Base-by-base conservation (phyloP, 2,797 vertebrate species). In the Etheostoma nigrum region DNA sequence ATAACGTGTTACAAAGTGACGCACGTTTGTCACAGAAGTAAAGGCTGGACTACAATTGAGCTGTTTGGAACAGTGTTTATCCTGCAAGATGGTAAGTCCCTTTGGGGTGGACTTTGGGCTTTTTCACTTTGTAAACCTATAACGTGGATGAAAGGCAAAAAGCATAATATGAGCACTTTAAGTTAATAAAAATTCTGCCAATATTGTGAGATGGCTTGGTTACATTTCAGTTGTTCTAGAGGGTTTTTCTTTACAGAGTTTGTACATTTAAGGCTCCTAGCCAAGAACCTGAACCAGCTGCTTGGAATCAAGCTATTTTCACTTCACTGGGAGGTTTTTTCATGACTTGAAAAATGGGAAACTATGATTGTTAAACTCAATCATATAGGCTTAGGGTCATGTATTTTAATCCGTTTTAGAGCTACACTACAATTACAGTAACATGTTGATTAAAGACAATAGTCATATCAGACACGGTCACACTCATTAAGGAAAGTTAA, bases 301-400 rank as follows among this genome's bases (percentile, higher is more conserved):
- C 61, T 33, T 64, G 16, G 59, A 65, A 68, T 78, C 52, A 36
- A 69, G 72, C 51, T 72, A 36, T 76, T 78, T 69, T 68, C 74
- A 80, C 51, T 47, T 49, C 63, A 66, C 74, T 23, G 58, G 21
- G n/a, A 65, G 40, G 12, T 15, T 15, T 68, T 68, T 72, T 23
- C 72, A 75, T 30, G 49, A 21, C 42, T 21, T 58, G 61, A 40
- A 6, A 36, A 0, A 36, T 11, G 23, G 59, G 8, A 58, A 60
- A 63, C 45, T 1, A 18, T 23, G 27, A 15, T 11, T 14, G 16
- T 36, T 42, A 44, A 23, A 11, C 42, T 63, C 54, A 33, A 4
- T 73, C 73, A 21, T 2, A 44, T 16, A 8, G 5, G 4, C 57
- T 72, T 25, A 45, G 14, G n/a, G 59, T n/a, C 9, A 30, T 12